Percentiles rank a stretch among this genome's conserved stretches.
These are phyloP conservation scores for Poecilia velifera DNA, from an alignment of 2,797 vertebrate genomes.

Conservation along the genomic window DNA sequence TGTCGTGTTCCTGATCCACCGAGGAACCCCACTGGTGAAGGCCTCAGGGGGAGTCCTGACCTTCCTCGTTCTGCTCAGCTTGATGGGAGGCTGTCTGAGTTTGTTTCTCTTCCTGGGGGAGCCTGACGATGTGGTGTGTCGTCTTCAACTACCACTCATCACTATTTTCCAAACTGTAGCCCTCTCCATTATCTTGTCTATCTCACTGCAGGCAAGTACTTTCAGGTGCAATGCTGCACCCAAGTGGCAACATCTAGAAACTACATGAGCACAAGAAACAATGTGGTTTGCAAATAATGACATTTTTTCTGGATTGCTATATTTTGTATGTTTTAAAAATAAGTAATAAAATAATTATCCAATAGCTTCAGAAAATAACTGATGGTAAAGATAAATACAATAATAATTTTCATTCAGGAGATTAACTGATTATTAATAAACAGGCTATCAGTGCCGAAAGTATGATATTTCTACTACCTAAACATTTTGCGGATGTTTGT, in stretches of 20 bases:
- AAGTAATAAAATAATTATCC: neutral
- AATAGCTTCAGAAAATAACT: neutral
- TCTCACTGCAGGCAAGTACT: conserved; percentile 79
- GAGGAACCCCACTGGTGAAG: conserved; percentile 77
- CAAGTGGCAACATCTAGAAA: neutral
- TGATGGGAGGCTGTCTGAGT: conserved; percentile 79
- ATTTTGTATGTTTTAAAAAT: neutral
- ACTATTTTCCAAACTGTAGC: conserved; percentile 82
- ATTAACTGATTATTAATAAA: neutral
- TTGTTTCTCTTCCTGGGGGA: conserved; percentile 82
- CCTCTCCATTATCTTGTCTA: conserved; percentile 75
- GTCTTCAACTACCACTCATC: conserved; percentile 80
- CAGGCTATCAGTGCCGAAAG: neutral
- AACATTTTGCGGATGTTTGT: neutral
- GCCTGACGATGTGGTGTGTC: conserved; percentile 76
- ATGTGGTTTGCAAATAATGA: neutral
- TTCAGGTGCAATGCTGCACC: neutral
- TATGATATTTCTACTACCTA: neutral
- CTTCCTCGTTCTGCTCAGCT: conserved; percentile 75
- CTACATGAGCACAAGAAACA: neutral
- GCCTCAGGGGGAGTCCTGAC: conserved; percentile 79
- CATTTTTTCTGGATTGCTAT: neutral
- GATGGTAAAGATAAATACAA: neutral
- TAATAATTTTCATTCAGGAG: neutral
- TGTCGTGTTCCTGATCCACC: conserved; percentile 76